phyloP scores from a whole-genome alignment of 2,113 vertebrate species.

The Gadus chalcogrammus region DNA sequence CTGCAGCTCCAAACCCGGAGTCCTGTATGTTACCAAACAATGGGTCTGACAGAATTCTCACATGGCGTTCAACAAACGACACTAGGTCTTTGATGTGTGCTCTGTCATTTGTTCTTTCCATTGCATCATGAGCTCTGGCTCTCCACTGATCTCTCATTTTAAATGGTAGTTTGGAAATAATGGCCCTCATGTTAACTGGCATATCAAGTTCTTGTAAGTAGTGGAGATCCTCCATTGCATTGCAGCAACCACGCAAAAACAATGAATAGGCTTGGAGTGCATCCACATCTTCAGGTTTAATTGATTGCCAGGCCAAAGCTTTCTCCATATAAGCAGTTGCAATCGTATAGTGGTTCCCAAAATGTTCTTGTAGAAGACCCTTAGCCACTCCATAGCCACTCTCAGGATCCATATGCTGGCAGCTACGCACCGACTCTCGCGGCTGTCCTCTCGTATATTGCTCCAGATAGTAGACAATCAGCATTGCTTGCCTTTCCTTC shows the following conservation, averaged over 20 bases:
- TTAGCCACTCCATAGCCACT: slow-evolving; percentile 1
- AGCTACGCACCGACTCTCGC: slow-evolving; percentile 2
- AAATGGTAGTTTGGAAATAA: no score
- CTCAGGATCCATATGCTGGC: slow-evolving; percentile 5
- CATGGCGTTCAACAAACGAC: no score
- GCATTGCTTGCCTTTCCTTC: slow-evolving; percentile 1
- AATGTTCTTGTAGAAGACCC: slow-evolving; percentile 3
- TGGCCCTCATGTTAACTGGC: no score
- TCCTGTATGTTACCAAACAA: no score
- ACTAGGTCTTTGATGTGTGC: no score
- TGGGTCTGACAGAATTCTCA: no score
- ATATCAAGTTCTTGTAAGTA: neutral
- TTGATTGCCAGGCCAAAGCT: neutral
- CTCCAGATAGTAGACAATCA: slow-evolving; percentile 8
- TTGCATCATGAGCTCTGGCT: no score
- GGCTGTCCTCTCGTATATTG: slow-evolving; percentile 4
- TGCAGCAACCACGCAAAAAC: no score
- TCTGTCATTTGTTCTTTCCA: no score
- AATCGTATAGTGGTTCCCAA: neutral
- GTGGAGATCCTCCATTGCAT: no score
- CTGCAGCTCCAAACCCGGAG: no score
- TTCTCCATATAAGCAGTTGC: slow-evolving; percentile 1
- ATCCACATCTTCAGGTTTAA: neutral
- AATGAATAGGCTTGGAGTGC: slow-evolving; percentile 2
- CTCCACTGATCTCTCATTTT: no score